Conservation (phyloP, 2,113 vertebrate species). For the Chiloscyllium plagiosum region DNA sequence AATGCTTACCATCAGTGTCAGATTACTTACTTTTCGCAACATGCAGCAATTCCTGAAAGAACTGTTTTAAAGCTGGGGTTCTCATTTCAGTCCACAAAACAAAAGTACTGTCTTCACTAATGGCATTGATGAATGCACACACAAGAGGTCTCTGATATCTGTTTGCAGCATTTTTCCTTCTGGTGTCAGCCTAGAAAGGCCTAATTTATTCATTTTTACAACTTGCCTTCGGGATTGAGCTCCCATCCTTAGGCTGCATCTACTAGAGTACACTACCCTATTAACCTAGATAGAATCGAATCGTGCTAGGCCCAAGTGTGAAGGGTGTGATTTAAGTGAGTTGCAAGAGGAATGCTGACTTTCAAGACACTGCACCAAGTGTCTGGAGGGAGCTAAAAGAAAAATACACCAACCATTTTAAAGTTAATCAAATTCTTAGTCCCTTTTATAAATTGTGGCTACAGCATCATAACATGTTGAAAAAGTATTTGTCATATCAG, state of each 20-base stretch:
- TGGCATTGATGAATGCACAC: too few relatives aligned
- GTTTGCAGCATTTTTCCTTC: not conserved
- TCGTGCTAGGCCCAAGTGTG: not conserved
- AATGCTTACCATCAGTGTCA: too few relatives aligned
- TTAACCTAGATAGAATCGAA: not conserved
- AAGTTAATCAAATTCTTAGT: too few relatives aligned
- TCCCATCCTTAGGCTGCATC: not conserved
- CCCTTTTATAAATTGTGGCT: not conserved
- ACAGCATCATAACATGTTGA: not conserved
- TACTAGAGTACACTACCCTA: not conserved
- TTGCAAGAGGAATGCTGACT: too few relatives aligned
- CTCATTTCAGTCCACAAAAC: too few relatives aligned
- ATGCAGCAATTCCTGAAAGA: too few relatives aligned
- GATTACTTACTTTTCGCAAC: too few relatives aligned
- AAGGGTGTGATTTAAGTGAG: not conserved
- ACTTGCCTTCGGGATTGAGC: not conserved
- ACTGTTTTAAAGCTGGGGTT: too few relatives aligned
- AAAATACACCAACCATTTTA: not conserved
- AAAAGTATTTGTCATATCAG: not conserved
- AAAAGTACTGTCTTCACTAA: too few relatives aligned
- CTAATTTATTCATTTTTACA: not conserved
- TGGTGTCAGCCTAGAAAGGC: not conserved
- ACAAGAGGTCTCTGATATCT: too few relatives aligned
- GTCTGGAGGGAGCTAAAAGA: not conserved
- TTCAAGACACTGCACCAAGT: not conserved